phyloP scores from a whole-genome alignment of 2,113 vertebrate genomes.

The Saguinus imperator region DNA sequence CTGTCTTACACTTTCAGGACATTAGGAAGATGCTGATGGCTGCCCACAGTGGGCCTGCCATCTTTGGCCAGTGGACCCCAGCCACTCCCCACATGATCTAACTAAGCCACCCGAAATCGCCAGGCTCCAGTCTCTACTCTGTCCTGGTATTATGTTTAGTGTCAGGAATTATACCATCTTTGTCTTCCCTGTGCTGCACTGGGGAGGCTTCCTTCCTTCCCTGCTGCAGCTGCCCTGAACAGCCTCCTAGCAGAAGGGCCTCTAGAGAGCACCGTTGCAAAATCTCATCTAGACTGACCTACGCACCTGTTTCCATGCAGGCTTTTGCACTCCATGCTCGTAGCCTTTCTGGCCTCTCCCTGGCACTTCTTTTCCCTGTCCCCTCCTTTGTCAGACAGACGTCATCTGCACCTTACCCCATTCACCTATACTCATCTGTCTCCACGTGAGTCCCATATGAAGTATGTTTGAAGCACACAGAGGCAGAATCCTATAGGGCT shows the following conservation, averaged over 20 bases:
- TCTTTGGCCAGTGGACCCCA: background rate
- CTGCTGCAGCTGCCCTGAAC: background rate
- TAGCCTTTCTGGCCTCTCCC: background rate
- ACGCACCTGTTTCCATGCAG: rapidly evolving
- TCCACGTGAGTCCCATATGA: rapidly evolving
- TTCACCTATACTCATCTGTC: rapidly evolving
- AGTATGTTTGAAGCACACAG: background rate
- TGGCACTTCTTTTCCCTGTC: background rate
- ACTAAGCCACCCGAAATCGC: background rate
- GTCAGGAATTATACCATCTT: background rate
- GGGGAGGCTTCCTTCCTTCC: background rate
- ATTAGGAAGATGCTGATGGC: background rate
- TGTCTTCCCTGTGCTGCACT: too few relatives aligned
- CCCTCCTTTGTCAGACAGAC: background rate
- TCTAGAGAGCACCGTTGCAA: background rate
- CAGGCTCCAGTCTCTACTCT: background rate
- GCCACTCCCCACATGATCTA: rapidly evolving
- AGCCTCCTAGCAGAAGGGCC: background rate
- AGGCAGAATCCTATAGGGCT: rapidly evolving
- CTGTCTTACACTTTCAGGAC: background rate
- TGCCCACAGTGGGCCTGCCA: background rate
- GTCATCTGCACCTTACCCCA: background rate
- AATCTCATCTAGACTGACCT: background rate
- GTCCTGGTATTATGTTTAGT: background rate
- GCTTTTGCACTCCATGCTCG: rapidly evolving